Base-by-base conservation (phyloP, 2,888 invertebrate species). In the Apamea sordens region DNA sequence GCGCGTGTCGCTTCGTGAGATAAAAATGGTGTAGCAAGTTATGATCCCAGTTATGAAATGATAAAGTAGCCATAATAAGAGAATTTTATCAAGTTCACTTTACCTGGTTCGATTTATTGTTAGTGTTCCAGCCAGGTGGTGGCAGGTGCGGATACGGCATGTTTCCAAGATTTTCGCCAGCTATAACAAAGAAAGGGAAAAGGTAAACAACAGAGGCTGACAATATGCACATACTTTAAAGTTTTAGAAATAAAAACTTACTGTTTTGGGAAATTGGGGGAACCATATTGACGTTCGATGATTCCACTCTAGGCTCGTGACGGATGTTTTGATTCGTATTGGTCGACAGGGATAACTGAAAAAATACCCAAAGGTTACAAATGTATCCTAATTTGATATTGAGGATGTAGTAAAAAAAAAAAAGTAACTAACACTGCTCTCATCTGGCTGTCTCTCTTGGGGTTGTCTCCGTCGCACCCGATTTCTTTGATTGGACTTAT, bases 101-200 rank as follows among this genome's bases (percentile, higher is more conserved):
- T 92, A 96, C 96, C 95, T 96, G 96, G 90, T 96, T 96, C 21
- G 95, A 94, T 91, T 96, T 96, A 53, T 86, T 92, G 64, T 82
- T 83, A 13, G 91, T 93, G 82, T 93, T 95, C 96, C 96, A 96
- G 73, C 94, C 94, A 13, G 95, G 95, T 8, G 95, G 95, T 24
- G 94, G 96, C 53, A 93, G 76, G 77, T 95, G 94, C 0, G 95
- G 91, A 81, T 95, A 96, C 5, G 94, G 94, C 89, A 94, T 92
- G 83, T 92, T 94, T 1, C 89, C 91, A 8, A 93, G 89, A 77
- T 91, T 93, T 41, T 96, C 96, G 72, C 89, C 95, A 94, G 88
- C 70, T 92, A 92, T 86, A 85, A 76, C n/a, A 73, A 79, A 1
- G 10, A 79, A 21, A 53, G 59, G 3, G 21, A n/a, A n/a, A 69